phyloP scores from a whole-genome alignment of 2,888 invertebrate species.

The Drosophila prolongata region DNA sequence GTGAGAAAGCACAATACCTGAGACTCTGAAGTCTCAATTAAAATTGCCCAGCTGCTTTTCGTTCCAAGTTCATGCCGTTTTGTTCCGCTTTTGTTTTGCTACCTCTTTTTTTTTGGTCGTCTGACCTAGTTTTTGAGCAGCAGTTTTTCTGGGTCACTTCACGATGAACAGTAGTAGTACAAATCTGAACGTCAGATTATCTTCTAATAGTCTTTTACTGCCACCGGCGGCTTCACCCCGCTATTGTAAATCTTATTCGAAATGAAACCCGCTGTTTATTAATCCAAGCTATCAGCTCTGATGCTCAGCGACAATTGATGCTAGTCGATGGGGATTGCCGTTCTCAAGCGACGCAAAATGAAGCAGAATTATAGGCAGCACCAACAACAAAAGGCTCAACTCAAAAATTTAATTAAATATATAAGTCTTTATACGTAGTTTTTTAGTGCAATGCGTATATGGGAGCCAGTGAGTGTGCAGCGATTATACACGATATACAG shows the following conservation, averaged over 20 bases:
- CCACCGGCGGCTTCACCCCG: constrained; percentile 19
- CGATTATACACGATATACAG: constrained; percentile 41
- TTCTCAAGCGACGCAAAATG: constrained; percentile 39
- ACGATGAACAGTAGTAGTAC: constrained; percentile 3
- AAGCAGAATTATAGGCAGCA: constrained; percentile 37
- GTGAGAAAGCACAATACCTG: constrained; percentile 1
- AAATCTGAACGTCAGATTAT: constrained; percentile 15
- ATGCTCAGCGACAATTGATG: constrained; percentile 70
- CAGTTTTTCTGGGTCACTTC: constrained; percentile 53
- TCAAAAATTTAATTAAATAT: constrained; percentile 70
- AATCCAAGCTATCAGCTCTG: constrained; percentile 54
- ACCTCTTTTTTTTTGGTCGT: constrained; percentile 5
- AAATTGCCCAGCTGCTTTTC: constrained; percentile 1
- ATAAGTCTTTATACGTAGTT: constrained; percentile 28
- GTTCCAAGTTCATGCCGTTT: constrained; percentile 45
- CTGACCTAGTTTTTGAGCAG: constrained; percentile 54
- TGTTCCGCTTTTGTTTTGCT: constrained; percentile 12
- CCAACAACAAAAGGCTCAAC: constrained; percentile 42
- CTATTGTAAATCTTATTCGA: constrained; percentile 13
- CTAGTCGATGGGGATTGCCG: constrained; percentile 49
- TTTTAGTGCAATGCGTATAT: constrained; percentile 20
- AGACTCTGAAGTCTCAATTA: constrained; percentile 34
- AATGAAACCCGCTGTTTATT: constrained; percentile 13
- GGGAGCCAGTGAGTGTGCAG: constrained; percentile 24
- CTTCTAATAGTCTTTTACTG: constrained; percentile 41